Percentiles rank a stretch among this genome's conserved stretches.
These are phyloP conservation scores for Trissolcus basalis DNA, from an alignment of 1,140 invertebrate genomes.

Conservation along the genomic window DNA sequence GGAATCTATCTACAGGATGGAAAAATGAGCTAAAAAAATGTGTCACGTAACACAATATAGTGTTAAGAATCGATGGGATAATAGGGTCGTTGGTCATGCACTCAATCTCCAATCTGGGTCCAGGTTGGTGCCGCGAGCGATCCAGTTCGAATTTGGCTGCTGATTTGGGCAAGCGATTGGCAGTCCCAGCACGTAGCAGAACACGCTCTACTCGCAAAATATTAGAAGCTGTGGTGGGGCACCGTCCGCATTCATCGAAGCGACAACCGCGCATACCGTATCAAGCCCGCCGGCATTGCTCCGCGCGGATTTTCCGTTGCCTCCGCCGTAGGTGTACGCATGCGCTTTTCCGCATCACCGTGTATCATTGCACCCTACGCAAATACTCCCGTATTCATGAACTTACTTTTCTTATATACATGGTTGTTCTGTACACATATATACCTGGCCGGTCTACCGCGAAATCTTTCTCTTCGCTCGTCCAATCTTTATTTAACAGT, in stretches of 20 bases:
- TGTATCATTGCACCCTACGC: constrained; percentile 64
- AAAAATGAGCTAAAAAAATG: constrained; percentile 14
- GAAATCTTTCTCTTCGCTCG: neutral
- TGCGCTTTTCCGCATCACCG: constrained; percentile 27
- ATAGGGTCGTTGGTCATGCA: constrained; percentile 49
- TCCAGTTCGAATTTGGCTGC: constrained; percentile 42
- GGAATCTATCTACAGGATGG: no score
- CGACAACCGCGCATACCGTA: constrained; percentile 74
- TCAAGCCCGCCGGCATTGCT: constrained; percentile 65
- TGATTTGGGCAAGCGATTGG: constrained; percentile 37
- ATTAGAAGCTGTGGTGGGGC: constrained; percentile 70
- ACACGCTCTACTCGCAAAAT: constrained; percentile 69
- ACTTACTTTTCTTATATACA: constrained; percentile 60
- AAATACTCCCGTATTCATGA: constrained; percentile 75
- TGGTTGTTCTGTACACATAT: neutral
- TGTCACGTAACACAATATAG: constrained; percentile 47
- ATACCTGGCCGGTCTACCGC: constrained; percentile 18
- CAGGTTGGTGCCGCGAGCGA: constrained; percentile 35
- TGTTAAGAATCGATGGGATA: constrained; percentile 44
- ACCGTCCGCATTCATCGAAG: constrained; percentile 67
- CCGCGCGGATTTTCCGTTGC: neutral
- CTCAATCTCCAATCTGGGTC: constrained; percentile 38
- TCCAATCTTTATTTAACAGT: neutral
- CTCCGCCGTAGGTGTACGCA: constrained; percentile 15
- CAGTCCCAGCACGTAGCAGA: constrained; percentile 56